A percentile compares a stretch with the other conserved stretches of the same genome.
Conservation (phyloP, 2,797 vertebrate genomes). For the Anisognathus igniventris region DNA sequence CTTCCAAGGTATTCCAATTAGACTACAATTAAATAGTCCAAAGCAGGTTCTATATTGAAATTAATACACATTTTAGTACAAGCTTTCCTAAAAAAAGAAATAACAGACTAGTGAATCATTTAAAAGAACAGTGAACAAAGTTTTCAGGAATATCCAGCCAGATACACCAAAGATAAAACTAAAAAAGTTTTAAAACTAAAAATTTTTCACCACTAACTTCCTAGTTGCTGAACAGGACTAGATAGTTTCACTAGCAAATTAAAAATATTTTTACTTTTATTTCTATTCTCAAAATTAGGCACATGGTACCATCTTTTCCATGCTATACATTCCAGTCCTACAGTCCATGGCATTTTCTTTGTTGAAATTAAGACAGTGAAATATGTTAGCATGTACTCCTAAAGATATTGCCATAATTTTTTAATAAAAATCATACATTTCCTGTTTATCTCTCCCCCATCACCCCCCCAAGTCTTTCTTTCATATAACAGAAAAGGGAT, state of each 20-base stretch:
- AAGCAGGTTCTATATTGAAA: neutral
- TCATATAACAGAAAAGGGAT: neutral
- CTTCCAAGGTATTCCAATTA: neutral
- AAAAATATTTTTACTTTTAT: neutral
- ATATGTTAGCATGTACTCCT: neutral
- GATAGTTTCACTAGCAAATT: neutral
- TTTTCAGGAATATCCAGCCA: neutral
- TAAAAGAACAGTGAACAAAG: neutral
- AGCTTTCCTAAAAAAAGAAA: neutral
- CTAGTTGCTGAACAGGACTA: neutral
- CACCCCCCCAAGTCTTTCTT: neutral
- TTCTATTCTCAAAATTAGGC: neutral
- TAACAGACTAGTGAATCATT: neutral
- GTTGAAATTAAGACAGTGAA: neutral
- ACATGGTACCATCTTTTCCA: neutral
- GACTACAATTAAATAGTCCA: neutral
- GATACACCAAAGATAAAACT: neutral
- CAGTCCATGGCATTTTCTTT: neutral
- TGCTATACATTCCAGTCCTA: neutral
- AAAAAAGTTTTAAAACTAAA: neutral
- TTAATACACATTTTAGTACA: neutral
- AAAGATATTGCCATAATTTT: neutral
- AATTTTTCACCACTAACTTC: neutral
- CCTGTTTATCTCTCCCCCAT: neutral
- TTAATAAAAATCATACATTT: neutral